phyloP scores from a whole-genome alignment of 2,797 vertebrate genomes.

The Rhabdophis nuchalis region DNA sequence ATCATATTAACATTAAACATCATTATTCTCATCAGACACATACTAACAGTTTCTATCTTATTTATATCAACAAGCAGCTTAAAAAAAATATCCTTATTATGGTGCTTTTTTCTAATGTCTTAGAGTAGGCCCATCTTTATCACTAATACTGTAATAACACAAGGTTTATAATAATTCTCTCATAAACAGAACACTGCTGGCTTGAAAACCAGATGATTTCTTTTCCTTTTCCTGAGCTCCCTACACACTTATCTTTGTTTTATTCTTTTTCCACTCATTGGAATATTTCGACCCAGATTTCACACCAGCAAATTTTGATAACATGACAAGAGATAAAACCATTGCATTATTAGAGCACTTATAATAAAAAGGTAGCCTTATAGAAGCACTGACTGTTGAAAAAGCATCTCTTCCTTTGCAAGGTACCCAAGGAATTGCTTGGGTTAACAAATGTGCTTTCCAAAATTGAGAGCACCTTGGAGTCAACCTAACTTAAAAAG shows the following conservation, averaged over 20 bases:
- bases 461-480: background rate
- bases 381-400: background rate
- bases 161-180: background rate
- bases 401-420: background rate
- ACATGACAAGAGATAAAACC: background rate
- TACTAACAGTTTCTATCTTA: too few relatives aligned
- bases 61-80: background rate
- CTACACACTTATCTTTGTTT: background rate
- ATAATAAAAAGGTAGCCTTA: background rate
- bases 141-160: background rate
- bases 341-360: background rate
- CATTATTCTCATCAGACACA: too few relatives aligned
- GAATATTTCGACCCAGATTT: background rate
- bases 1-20: too few relatives aligned
- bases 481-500: background rate
- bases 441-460: background rate
- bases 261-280: background rate
- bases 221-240: background rate
- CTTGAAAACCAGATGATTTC: background rate
- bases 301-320: background rate
- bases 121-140: background rate
- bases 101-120: background rate
- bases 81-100: background rate
- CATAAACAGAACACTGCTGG: background rate
- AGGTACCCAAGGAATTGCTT: background rate